Conservation (phyloP, 2,797 vertebrate species). For the Parambassis ranga region DNA sequence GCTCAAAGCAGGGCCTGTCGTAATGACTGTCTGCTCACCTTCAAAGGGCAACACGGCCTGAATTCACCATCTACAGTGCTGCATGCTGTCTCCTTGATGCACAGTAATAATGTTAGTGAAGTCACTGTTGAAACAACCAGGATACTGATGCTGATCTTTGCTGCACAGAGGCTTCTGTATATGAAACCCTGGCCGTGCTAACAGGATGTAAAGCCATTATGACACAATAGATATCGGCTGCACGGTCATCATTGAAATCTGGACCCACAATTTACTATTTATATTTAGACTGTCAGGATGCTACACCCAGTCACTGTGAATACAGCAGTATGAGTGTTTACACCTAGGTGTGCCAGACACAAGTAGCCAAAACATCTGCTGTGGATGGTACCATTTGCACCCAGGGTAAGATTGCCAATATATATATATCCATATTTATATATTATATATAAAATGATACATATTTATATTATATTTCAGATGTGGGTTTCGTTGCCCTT, state of each 20-base stretch:
- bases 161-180: too few relatives aligned
- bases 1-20: conserved; percentile 16
- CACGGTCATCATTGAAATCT: background rate
- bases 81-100: conserved; percentile 20
- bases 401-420: too few relatives aligned
- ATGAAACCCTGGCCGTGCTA: background rate
- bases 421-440: too few relatives aligned
- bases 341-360: too few relatives aligned
- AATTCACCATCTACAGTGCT: conserved; percentile 14
- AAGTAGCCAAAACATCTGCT: too few relatives aligned
- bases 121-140: background rate
- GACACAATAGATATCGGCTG: background rate
- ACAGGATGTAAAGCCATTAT: background rate
- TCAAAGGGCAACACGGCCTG: conserved; percentile 36
- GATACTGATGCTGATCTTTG: background rate
- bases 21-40: conserved; percentile 55
- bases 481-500: too few relatives aligned
- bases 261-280: background rate
- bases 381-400: background rate
- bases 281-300: background rate
- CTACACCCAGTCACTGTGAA: background rate
- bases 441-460: too few relatives aligned
- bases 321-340: too few relatives aligned
- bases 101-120: background rate
- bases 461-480: too few relatives aligned